Percentiles rank a stretch among this genome's conserved stretches.
These are phyloP conservation scores for Urosaurus nigricauda DNA, from an alignment of 2,797 vertebrate genomes.

Conservation along the genomic window DNA sequence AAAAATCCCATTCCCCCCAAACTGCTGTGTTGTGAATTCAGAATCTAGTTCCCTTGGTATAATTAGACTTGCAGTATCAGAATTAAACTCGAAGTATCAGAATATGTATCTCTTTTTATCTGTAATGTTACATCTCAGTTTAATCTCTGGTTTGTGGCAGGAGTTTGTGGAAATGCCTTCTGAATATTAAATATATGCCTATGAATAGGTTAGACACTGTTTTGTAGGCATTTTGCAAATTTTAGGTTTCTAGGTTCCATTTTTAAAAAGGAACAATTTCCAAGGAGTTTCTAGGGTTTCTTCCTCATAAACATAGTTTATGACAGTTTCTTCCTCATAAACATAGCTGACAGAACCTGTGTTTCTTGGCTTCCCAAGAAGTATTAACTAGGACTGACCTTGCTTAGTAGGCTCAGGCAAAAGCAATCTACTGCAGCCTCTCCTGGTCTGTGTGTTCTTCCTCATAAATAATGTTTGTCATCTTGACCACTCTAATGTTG, in stretches of 20 bases:
- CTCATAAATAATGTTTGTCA: no score
- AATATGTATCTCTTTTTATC: no score
- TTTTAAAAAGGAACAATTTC: background rate
- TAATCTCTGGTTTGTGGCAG: constrained; percentile 5
- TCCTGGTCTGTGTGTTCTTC: no score
- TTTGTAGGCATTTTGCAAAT: background rate
- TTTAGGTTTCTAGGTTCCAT: background rate
- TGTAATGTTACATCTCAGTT: background rate
- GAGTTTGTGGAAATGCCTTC: background rate
- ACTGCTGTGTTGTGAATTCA: background rate
- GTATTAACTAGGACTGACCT: no score
- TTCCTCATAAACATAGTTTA: no score
- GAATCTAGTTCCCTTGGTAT: background rate
- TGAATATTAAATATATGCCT: background rate
- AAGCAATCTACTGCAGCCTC: no score
- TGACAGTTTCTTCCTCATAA: no score
- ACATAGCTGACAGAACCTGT: no score
- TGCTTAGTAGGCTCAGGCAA: no score
- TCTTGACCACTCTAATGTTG: no score
- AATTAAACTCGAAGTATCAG: background rate
- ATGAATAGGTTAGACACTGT: background rate
- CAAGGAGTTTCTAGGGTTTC: background rate
- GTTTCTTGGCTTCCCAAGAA: no score
- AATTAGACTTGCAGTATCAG: background rate
- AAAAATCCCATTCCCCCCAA: background rate